Percentiles rank a stretch among this genome's conserved stretches.
Evolutionary conservation across 1,140 invertebrate genomes (phyloP).

Genomic region (Prorops nasuta): DNA sequence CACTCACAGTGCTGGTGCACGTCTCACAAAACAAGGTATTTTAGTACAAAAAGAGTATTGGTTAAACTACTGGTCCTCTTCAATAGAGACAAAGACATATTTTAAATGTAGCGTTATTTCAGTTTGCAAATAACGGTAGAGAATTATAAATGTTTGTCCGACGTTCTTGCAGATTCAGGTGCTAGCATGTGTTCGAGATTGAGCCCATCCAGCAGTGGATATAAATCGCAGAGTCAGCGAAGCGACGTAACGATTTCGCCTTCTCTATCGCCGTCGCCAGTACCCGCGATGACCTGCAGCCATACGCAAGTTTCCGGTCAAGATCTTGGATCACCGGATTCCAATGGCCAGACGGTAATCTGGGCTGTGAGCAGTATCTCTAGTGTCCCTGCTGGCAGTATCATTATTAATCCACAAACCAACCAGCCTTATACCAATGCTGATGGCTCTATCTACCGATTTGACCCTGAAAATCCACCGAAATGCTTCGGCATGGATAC

Average conservation of each 20-base stretch:
- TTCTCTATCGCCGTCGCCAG: conserved; percentile 69
- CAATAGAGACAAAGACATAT: too few species aligned
- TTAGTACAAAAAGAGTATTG: too few species aligned
- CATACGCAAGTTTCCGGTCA: conserved; percentile 51
- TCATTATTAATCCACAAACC: conserved; percentile 83
- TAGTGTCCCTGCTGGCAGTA: conserved; percentile 77
- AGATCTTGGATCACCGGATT: conserved; percentile 35
- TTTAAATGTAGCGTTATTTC: too few species aligned
- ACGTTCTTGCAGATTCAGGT: conserved; percentile 69
- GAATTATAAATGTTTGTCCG: too few species aligned
- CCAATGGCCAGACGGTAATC: conserved; percentile 59
- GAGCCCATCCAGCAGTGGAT: conserved; percentile 79
- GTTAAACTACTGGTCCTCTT: too few species aligned
- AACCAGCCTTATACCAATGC: conserved; percentile 49
- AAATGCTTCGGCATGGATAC: conserved; percentile 46
- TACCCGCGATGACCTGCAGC: conserved; percentile 44
- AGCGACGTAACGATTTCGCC: conserved; percentile 66
- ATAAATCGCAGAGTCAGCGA: conserved; percentile 72
- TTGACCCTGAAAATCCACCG: conserved; percentile 70
- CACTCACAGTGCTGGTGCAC: conserved; percentile 55
- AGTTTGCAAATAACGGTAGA: too few species aligned
- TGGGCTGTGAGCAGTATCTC: conserved; percentile 85
- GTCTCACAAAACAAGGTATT: conserved; percentile 76
- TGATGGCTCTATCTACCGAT: conserved; percentile 67
- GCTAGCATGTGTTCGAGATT: conserved; percentile 70